phyloP scores from a whole-genome alignment of 2,888 invertebrate genomes.

The Plagiodera versicolora region DNA sequence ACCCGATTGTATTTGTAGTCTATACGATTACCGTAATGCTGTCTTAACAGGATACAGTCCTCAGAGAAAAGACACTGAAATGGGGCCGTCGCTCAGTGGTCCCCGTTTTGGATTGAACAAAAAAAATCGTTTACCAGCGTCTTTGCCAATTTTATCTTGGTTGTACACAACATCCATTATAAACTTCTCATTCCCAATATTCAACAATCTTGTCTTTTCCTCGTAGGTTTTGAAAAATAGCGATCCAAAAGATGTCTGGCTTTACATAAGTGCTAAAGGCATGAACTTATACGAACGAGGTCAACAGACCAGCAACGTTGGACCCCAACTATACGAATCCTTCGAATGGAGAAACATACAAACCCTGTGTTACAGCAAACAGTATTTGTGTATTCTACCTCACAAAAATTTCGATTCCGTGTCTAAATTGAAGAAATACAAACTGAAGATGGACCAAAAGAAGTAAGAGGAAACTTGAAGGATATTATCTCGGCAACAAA shows the following conservation, averaged over 20 bases:
- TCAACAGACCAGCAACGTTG: conserved; percentile 48
- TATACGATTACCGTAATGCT: too few relatives aligned
- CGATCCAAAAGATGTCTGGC: conserved; percentile 63
- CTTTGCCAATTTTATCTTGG: too few relatives aligned
- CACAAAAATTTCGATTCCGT: conserved; percentile 60
- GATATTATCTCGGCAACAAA: too few relatives aligned
- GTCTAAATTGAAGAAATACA: conserved; percentile 65
- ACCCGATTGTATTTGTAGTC: too few relatives aligned
- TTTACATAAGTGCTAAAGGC: conserved; percentile 67
- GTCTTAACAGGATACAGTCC: too few relatives aligned
- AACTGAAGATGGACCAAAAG: conserved; percentile 72
- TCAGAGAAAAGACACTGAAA: too few relatives aligned
- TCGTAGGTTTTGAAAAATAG: conserved; percentile 60
- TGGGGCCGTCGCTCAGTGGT: too few relatives aligned
- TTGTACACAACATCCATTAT: too few relatives aligned
- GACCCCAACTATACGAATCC: conserved; percentile 52
- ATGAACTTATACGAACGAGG: conserved; percentile 64
- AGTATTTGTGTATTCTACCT: conserved; percentile 62
- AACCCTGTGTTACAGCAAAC: conserved; percentile 75
- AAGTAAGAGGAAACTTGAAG: conserved; percentile 58
- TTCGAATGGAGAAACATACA: conserved; percentile 75
- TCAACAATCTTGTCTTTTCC: too few relatives aligned
- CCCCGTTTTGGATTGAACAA: too few relatives aligned
- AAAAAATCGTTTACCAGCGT: too few relatives aligned
- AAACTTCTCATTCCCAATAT: too few relatives aligned